Evolutionary conservation across 2,113 vertebrate genomes (phyloP).

Genomic region (Otolemur garnettii): DNA sequence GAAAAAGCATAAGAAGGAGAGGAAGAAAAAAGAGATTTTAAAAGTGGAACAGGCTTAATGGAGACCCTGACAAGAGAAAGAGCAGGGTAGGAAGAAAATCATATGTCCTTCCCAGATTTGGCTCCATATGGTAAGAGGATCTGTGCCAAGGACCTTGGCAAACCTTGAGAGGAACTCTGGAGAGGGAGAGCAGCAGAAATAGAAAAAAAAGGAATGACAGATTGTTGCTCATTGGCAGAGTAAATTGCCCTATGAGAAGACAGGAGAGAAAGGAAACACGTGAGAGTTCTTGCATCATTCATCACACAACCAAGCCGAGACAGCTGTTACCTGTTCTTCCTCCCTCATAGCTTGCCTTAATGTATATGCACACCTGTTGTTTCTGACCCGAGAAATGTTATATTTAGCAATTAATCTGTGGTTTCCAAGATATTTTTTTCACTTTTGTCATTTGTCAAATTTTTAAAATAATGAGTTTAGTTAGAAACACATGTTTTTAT

Average conservation of each 20-base stretch:
- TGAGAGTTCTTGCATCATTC: background rate
- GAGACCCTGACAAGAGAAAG: background rate
- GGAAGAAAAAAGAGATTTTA: background rate
- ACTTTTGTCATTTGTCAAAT: conserved; percentile 61
- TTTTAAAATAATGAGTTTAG: conserved; percentile 70
- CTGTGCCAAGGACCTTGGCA: background rate
- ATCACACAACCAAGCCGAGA: conserved; percentile 16
- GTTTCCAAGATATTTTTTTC: conserved; percentile 47
- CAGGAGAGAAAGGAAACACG: conserved; percentile 36
- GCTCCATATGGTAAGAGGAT: background rate
- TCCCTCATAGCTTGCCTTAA: conserved; percentile 75
- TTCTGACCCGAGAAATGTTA: conserved; percentile 62
- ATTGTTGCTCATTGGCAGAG: conserved; percentile 19
- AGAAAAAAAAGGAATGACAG: background rate
- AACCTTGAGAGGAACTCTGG: background rate
- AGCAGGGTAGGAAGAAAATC: background rate
- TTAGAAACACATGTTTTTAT: conserved; percentile 78
- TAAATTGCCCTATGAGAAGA: background rate
- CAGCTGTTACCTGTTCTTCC: conserved; percentile 73
- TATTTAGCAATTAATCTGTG: conserved; percentile 55
- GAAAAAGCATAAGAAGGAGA: background rate
- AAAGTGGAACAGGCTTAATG: background rate
- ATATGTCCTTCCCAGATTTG: background rate
- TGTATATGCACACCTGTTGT: conserved; percentile 68
- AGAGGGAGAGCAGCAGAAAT: background rate